Percentiles rank a stretch among this genome's conserved stretches.
phyloP scores from a whole-genome alignment of 1,140 invertebrate species.

The Heliothis subflexa region DNA sequence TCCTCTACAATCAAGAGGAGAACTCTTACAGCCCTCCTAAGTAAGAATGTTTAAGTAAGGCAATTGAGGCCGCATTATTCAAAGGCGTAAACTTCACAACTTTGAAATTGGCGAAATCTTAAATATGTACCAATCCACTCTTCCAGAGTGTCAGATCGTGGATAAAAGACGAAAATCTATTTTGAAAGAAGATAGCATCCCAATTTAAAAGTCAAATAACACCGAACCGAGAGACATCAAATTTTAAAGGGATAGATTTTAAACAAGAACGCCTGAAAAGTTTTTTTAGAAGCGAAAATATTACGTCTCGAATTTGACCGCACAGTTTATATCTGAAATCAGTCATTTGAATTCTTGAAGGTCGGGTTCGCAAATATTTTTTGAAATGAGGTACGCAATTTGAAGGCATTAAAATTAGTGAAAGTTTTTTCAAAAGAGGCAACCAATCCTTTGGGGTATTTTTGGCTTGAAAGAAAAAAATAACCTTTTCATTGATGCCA shows the following conservation, averaged over 20 bases:
- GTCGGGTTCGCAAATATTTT: slow-evolving; percentile 8
- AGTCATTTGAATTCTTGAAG: slow-evolving; percentile 20
- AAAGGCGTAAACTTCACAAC: slow-evolving; percentile 20
- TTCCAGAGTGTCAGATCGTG: slow-evolving; percentile 22
- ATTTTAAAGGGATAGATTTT: slow-evolving; percentile 27
- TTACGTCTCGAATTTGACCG: slow-evolving; percentile 20
- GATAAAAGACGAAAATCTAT: slow-evolving; percentile 39
- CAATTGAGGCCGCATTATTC: slow-evolving; percentile 14
- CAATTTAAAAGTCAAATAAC: slow-evolving; percentile 62
- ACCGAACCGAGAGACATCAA: slow-evolving; percentile 20
- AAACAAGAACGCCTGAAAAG: slow-evolving; percentile 9
- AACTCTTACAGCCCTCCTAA: slow-evolving; percentile 4
- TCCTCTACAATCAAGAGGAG: neutral
- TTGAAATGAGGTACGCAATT: neutral
- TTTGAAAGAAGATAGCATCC: slow-evolving; percentile 50
- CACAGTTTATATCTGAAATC: neutral
- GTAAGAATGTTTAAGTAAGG: slow-evolving; percentile 9
- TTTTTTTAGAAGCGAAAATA: slow-evolving; percentile 12
- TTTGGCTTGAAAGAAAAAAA: neutral
- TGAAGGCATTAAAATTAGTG: neutral
- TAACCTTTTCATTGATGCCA: neutral
- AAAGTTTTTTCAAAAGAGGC: neutral
- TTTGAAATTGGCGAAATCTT: slow-evolving; percentile 10
- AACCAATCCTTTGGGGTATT: neutral
- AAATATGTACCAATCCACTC: slow-evolving; percentile 20